phyloP scores from a whole-genome alignment of 1,140 invertebrate genomes.

The Neodiprion virginianus region DNA sequence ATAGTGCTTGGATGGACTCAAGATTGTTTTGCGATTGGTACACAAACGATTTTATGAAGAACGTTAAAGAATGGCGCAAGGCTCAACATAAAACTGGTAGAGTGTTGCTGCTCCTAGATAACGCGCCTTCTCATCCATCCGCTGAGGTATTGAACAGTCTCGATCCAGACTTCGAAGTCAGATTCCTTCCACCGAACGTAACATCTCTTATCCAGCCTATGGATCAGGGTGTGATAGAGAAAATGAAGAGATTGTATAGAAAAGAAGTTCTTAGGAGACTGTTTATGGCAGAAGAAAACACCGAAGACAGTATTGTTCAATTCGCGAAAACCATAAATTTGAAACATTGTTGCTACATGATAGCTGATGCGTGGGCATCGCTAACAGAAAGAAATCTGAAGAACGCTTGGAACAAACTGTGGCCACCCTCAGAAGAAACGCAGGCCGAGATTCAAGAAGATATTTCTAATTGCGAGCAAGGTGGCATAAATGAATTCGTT shows the following conservation, averaged over 20 bases:
- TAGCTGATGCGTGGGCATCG: not conserved
- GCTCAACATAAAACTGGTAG: not conserved
- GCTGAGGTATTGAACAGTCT: too few species aligned
- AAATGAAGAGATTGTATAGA: too few species aligned
- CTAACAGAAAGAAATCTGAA: not conserved
- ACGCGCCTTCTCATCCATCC: too few species aligned
- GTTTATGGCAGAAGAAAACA: not conserved
- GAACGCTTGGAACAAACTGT: not conserved
- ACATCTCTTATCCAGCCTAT: too few species aligned
- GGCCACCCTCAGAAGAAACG: too few species aligned
- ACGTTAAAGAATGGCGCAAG: not conserved
- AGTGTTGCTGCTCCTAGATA: not conserved
- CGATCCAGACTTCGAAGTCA: too few species aligned
- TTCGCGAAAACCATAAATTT: not conserved
- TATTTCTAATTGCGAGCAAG: too few species aligned
- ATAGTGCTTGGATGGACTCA: conserved; percentile 35
- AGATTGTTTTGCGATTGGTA: conserved; percentile 34
- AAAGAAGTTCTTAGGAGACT: not conserved
- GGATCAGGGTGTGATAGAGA: too few species aligned
- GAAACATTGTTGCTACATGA: not conserved
- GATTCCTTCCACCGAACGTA: too few species aligned
- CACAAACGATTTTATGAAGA: not conserved
- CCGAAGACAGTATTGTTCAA: not conserved
- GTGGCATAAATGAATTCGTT: too few species aligned
- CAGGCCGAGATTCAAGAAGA: too few species aligned